phyloP scores from a whole-genome alignment of 2,113 vertebrate species.

The Dasypus novemcinctus region DNA sequence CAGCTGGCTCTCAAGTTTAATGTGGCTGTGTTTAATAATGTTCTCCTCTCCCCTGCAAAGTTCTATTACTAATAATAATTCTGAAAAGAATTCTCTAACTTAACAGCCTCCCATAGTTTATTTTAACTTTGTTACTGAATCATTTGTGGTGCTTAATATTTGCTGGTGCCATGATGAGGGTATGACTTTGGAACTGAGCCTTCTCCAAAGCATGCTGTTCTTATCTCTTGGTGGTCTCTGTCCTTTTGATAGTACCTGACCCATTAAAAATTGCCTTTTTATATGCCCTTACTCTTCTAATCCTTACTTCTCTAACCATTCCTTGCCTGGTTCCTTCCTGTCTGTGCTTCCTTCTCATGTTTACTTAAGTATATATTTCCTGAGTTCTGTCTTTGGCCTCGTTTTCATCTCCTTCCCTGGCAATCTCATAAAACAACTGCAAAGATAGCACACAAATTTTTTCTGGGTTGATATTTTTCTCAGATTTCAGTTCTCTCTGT shows the following conservation, averaged over 20 bases:
- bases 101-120: neutral
- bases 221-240: neutral
- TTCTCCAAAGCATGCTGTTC: neutral
- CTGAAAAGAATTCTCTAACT: neutral
- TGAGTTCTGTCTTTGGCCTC: neutral
- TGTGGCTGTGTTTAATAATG: neutral
- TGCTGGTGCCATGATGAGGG: neutral
- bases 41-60: neutral
- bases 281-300: too few species aligned
- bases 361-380: neutral
- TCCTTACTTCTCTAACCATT: neutral
- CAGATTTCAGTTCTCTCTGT: neutral
- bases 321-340: neutral
- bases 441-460: neutral
- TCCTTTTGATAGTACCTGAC: neutral
- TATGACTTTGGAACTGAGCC: neutral
- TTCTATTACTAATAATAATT: conserved; percentile 9
- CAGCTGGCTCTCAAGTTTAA: neutral
- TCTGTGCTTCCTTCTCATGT: neutral
- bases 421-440: neutral
- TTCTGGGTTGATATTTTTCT: neutral
- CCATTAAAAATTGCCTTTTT: neutral
- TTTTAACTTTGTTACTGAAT: conserved; percentile 14
- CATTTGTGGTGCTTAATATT: neutral
- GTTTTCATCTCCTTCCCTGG: neutral